Base-by-base conservation (phyloP, 2,113 vertebrate genomes). In the Excalfactoria chinensis region DNA sequence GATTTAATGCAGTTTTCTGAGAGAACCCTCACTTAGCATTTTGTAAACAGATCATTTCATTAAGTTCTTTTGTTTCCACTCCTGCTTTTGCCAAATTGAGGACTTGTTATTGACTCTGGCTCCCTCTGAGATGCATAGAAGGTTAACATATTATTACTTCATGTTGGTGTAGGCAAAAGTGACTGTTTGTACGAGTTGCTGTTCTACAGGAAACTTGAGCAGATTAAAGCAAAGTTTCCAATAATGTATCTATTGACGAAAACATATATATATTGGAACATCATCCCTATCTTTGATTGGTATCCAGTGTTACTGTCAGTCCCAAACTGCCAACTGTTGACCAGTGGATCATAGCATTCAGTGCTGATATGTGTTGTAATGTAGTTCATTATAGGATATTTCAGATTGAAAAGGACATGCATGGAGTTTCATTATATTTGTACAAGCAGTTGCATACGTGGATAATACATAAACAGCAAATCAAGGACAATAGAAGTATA, bases 1-100 rank as follows among this genome's bases (percentile, higher is more conserved):
- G 71, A 94, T 95, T 97, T 94, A 96, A 97, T 92, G 76, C 43
- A 41, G 35, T 95, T 96, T 96, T 94, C 81, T 9, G 22, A 63
- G 37, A 93, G 75, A 96, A 70, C 32, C 69, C 70, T 94, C 72
- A 79, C 85, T 97, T 97, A 95, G 63, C 74, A 77, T 97, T 97
- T 98, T 94, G 82, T 95, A 97, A 97, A 95, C 84, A 97, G 64
- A 96, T 95, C 64, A 80, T 97, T 97, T 96, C 90, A 97, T 97
- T 97, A 96, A 89, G 72, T 94, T 69, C 90, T 92, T 97, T 97
- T 97, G 74, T 97, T 96, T 96, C 81, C 43, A 3, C 68, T 96
- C 62, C 72, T 59, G 59, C 59, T 88, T 97, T 90, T 93, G 80
- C 89, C 11, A 80, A 95, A 97, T 95, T 74, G 41, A 87, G 62